phyloP scores from a whole-genome alignment of 2,888 invertebrate species.

The Eulithis prunata region DNA sequence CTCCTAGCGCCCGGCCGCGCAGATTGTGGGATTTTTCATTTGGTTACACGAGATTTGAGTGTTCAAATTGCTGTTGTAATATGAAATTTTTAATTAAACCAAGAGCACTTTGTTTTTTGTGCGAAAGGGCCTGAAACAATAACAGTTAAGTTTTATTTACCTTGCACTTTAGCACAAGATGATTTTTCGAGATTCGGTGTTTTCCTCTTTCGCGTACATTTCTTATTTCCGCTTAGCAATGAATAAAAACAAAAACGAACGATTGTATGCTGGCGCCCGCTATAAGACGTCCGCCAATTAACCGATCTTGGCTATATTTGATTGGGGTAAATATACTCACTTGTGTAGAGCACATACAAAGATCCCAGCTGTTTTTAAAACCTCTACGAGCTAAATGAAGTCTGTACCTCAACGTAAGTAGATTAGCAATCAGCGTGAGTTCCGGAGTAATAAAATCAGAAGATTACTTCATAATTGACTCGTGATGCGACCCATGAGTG shows the following conservation, averaged over 20 bases:
- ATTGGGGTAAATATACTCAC: too few relatives aligned
- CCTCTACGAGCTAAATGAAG: constrained; percentile 22
- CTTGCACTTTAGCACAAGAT: constrained; percentile 2
- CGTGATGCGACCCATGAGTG: constrained; percentile 8
- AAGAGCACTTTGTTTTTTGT: constrained; percentile 27
- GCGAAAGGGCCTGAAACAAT: constrained; percentile 20
- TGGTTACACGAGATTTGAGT: constrained; percentile 41
- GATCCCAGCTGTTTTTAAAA: too few relatives aligned
- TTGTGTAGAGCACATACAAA: too few relatives aligned
- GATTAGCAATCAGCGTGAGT: constrained; percentile 34
- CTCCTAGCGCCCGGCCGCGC: constrained; percentile 25
- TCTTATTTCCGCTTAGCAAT: too few relatives aligned
- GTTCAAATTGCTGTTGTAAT: constrained; percentile 31
- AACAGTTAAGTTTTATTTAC: constrained; percentile 13
- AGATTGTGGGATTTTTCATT: constrained; percentile 43
- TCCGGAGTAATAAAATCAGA: constrained; percentile 27
- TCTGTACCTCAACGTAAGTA: constrained; percentile 25
- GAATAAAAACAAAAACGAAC: too few relatives aligned
- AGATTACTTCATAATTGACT: constrained; percentile 24
- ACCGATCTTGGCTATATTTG: too few relatives aligned
- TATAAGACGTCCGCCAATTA: too few relatives aligned
- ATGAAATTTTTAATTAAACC: constrained; percentile 31
- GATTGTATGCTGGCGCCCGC: too few relatives aligned
- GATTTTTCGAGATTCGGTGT: not conserved
- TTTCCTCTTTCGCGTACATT: not conserved